Conservation (phyloP, 2,888 invertebrate genomes). For the Atrina japonica region DNA sequence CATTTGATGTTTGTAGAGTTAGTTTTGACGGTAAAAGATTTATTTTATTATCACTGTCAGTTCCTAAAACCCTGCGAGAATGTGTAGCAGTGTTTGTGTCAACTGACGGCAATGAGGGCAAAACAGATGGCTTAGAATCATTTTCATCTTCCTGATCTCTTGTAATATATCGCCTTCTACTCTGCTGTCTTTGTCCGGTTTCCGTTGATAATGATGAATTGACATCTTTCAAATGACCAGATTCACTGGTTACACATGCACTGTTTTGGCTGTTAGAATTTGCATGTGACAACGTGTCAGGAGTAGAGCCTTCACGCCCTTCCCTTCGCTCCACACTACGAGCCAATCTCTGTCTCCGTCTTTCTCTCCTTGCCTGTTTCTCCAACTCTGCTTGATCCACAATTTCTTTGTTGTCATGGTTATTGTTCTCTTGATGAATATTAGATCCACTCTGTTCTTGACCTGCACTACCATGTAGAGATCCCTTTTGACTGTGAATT, state of each 20-base stretch:
- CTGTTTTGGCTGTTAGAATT: conserved; percentile 15
- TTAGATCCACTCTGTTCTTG: conserved; percentile 7
- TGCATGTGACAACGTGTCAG: conserved; percentile 1
- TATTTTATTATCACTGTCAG: conserved; percentile 16
- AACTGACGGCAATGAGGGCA: not conserved
- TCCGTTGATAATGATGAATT: not conserved
- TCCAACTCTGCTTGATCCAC: not conserved
- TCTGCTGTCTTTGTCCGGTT: conserved; percentile 18
- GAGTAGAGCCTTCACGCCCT: conserved; percentile 2
- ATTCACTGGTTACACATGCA: conserved; percentile 1
- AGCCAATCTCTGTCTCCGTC: conserved; percentile 3
- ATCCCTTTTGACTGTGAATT: not conserved
- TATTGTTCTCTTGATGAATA: too few relatives aligned
- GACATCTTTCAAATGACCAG: not conserved
- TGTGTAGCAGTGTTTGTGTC: too few relatives aligned
- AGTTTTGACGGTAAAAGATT: conserved; percentile 14
- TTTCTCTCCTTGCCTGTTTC: conserved; percentile 6
- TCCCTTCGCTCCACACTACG: conserved; percentile 7
- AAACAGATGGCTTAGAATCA: not conserved
- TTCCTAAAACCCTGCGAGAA: conserved; percentile 7
- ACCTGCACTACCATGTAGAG: not conserved
- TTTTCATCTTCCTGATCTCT: conserved; percentile 33
- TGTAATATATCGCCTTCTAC: conserved; percentile 36
- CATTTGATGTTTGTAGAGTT: conserved; percentile 2
- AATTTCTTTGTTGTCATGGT: not conserved